Base-by-base conservation (phyloP, 2,888 invertebrate genomes). In the Noctua comes region DNA sequence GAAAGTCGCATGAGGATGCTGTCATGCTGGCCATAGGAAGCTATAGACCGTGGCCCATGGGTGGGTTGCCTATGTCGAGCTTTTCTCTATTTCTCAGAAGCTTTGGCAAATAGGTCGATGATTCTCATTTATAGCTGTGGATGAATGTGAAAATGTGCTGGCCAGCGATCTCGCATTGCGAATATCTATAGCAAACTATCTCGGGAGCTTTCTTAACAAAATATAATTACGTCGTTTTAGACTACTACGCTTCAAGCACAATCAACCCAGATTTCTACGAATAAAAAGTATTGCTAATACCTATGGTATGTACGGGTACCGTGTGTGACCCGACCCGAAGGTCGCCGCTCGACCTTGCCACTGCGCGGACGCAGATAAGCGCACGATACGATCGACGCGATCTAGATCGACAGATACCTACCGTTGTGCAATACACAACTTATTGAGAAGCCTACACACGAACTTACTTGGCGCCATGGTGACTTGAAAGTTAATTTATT, bases 341-440 rank as follows among this genome's bases (percentile, higher is more conserved):
- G 88, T 73, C 80, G 48, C 10, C 57, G 8, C 8, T 24, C 51
- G 86, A 72, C 90, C 88, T 88, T 88, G 87, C 79, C 68, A 79
- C 73, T 76, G 84, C 88, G 73, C 76, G 36, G 71, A 66, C 68
- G 76, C 77, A 75, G 88, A 89, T 88, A 87, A 82, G 71, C 77
- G 72, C 78, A 79, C 80, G 88, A 88, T 88, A 84, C 70, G 74
- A 88, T 86, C 89, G 83, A 68, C 79, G 54, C 72, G 83, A 88
- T 88, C 88, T 88, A 89, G 85, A 86, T 89, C 75, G 84, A 79
- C 80, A 82, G 79, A 80, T 87, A 85, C 71, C 68, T 85, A 82
- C 73, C 70, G 76, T 88, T 86, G 81, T 59, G 81, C 73, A 88
- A 88, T 76, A 57, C n/a, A 21, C 40, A 43, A 68, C 51, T 83